phyloP scores from a whole-genome alignment of 2,113 vertebrate species.

The Melanostigma gelatinosum region DNA sequence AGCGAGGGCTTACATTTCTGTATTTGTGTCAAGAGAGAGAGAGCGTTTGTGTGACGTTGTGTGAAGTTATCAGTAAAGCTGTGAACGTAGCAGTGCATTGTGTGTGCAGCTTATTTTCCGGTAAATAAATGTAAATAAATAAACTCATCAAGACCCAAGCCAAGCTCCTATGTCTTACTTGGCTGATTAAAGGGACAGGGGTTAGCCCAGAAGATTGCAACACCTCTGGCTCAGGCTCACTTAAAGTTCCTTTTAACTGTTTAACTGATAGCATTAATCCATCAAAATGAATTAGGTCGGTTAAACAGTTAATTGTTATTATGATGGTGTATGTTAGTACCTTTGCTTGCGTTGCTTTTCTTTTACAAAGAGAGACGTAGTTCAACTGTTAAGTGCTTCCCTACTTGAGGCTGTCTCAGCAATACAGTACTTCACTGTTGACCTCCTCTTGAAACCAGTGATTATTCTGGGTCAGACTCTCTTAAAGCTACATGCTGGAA shows the following conservation, averaged over 20 bases:
- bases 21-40: not conserved
- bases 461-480: constrained; percentile 77
- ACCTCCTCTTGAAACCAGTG: constrained; percentile 65
- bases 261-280: not conserved
- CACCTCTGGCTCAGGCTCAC: not conserved
- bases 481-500: constrained; percentile 72
- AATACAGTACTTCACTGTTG: constrained; percentile 56
- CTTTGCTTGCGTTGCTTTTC: not conserved
- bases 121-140: no score
- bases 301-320: not conserved
- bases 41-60: no score
- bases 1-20: not conserved
- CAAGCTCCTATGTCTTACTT: not conserved
- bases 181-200: not conserved
- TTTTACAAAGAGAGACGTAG: constrained; percentile 14
- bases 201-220: no score
- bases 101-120: no score
- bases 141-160: not conserved
- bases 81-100: not conserved
- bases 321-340: not conserved
- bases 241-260: no score
- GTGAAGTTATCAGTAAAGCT: not conserved
- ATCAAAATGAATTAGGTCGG: not conserved
- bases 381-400: constrained; percentile 19
- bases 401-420: constrained; percentile 52